A percentile compares a stretch with the other conserved stretches of the same genome.
phyloP scores from a whole-genome alignment of 1,140 invertebrate genomes.

The Akabosia matsudoensis region DNA sequence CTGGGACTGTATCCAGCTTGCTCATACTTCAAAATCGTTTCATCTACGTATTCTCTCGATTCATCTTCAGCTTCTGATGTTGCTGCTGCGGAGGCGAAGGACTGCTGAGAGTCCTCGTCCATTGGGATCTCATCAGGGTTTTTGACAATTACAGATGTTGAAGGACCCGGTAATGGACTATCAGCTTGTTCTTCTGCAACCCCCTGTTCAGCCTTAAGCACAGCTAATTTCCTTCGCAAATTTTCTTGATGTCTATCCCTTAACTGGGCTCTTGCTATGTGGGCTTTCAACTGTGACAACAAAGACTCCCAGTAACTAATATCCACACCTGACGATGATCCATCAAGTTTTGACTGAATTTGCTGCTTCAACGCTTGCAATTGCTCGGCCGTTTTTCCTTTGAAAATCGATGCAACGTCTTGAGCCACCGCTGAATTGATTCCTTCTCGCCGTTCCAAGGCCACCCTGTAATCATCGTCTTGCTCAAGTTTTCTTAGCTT shows the following conservation, averaged over 20 bases:
- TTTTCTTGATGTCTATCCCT: constrained; percentile 89
- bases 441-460: constrained; percentile 75
- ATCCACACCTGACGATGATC: constrained; percentile 84
- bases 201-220: constrained; percentile 84
- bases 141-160: neutral
- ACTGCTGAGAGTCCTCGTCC: neutral
- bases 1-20: constrained; percentile 79
- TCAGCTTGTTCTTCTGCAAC: constrained; percentile 51
- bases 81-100: neutral
- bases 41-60: constrained; percentile 54
- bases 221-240: constrained; percentile 80
- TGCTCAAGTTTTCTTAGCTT: constrained; percentile 74
- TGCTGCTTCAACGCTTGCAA: constrained; percentile 75
- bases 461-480: constrained; percentile 59
- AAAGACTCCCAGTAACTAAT: constrained; percentile 96
- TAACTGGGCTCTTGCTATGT: constrained; percentile 88
- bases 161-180: constrained; percentile 31
- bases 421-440: constrained; percentile 88
- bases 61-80: constrained; percentile 46
- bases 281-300: constrained; percentile 87
- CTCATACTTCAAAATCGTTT: constrained; percentile 69
- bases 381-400: constrained; percentile 86
- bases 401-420: constrained; percentile 86
- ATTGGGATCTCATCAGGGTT: neutral
- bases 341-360: constrained; percentile 84